A percentile compares a stretch with the other conserved stretches of the same genome.
Conservation (phyloP, 2,113 vertebrate genomes). For the Gulo gulo region DNA sequence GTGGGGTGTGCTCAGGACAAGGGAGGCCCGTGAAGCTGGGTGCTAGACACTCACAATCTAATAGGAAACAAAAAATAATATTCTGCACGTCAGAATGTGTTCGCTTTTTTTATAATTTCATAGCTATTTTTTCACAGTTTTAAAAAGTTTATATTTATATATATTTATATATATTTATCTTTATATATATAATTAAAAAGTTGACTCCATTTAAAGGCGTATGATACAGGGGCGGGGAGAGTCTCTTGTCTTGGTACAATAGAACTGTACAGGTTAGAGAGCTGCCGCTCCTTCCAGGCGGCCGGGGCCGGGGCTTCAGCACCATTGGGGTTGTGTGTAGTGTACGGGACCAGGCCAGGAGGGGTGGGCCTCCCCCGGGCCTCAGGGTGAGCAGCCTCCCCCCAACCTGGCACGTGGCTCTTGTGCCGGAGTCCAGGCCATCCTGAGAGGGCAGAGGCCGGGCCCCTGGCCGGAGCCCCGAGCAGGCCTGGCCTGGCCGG, state of each 20-base stretch:
- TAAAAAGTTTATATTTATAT: conserved; percentile 90
- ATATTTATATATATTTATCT: conserved; percentile 87
- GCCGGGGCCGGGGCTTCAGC: conserved; percentile 76
- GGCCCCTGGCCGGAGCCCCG: background rate
- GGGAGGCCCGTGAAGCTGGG: conserved; percentile 80
- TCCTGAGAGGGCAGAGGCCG: conserved; percentile 34
- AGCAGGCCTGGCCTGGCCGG: background rate
- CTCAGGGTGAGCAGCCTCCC: background rate
- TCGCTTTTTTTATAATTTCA: conserved; percentile 82
- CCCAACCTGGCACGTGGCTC: background rate
- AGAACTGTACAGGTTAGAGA: conserved; percentile 86
- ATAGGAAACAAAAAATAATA: conserved; percentile 88
- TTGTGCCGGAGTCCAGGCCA: conserved; percentile 22
- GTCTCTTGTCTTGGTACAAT: conserved; percentile 81
- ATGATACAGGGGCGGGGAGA: conserved; percentile 82
- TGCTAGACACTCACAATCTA: conserved; percentile 87
- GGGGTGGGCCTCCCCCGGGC: background rate
- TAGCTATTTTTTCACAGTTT: conserved; percentile 88
- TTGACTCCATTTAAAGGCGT: conserved; percentile 85
- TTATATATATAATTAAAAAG: conserved; percentile 91
- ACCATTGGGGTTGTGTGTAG: conserved; percentile 81
- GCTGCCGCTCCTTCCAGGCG: conserved; percentile 60
- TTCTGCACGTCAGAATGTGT: conserved; percentile 87
- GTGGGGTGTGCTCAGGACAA: conserved; percentile 59
- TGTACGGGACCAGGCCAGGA: conserved; percentile 28